phyloP scores from a whole-genome alignment of 2,113 vertebrate species.

The Laticauda laticaudata region DNA sequence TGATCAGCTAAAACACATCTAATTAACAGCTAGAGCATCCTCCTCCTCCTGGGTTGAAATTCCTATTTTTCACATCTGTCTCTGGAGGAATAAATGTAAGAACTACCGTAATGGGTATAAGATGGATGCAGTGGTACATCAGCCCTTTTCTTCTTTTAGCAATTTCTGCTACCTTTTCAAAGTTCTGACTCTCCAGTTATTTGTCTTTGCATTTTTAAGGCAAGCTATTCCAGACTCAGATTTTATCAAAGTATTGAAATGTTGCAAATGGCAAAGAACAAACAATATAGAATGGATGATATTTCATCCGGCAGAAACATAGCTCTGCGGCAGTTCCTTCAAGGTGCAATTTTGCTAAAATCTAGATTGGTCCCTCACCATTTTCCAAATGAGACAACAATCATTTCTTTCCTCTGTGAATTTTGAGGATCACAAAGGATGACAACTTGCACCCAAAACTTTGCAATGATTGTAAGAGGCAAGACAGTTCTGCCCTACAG shows the following conservation, averaged over 20 bases:
- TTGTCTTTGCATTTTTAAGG: neutral
- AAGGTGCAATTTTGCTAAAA: neutral
- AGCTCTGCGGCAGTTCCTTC: neutral
- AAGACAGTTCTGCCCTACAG: neutral
- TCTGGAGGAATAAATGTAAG: neutral
- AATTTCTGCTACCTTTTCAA: neutral
- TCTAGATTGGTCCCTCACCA: neutral
- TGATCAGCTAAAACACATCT: neutral
- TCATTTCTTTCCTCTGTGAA: neutral
- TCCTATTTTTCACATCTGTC: neutral
- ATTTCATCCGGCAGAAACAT: neutral
- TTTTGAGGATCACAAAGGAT: neutral
- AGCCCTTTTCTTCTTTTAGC: neutral
- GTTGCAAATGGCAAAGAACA: neutral
- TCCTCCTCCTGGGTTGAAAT: neutral
- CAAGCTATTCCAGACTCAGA: neutral
- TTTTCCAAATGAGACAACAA: neutral
- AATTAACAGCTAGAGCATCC: neutral
- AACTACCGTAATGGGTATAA: neutral
- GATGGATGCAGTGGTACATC: neutral
- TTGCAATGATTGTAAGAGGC: neutral
- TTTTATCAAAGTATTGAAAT: neutral
- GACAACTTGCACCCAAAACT: neutral
- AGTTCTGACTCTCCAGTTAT: neutral
- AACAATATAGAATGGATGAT: neutral